A percentile compares a stretch with the other conserved stretches of the same genome.
These are phyloP conservation scores for Himalopsyche japonica DNA, from an alignment of 2,888 invertebrate species.

Conservation along the genomic window DNA sequence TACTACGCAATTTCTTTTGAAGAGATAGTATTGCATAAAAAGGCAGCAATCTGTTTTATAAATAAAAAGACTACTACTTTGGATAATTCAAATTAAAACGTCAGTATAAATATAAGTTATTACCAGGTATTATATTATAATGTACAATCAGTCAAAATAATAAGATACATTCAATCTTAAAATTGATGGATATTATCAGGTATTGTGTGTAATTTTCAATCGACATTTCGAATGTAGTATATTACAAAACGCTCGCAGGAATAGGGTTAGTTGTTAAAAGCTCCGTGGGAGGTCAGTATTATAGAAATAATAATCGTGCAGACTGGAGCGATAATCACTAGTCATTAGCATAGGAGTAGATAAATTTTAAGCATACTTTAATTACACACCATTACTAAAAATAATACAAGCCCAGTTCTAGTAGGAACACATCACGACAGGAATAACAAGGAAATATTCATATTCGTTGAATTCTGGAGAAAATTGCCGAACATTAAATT, in stretches of 20 bases:
- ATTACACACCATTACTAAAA: background rate
- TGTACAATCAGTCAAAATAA: no score
- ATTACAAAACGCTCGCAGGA: background rate
- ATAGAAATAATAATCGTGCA: background rate
- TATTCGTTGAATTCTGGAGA: no score
- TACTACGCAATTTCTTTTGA: no score
- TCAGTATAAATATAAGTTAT: background rate
- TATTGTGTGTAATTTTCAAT: background rate
- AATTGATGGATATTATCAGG: background rate
- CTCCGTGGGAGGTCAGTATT: conserved; percentile 1
- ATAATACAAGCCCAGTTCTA: background rate
- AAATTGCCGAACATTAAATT: no score
- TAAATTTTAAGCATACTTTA: background rate
- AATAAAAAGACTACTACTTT: no score
- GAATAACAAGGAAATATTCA: no score
- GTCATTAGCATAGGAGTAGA: background rate
- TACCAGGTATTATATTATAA: no score
- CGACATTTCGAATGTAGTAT: background rate
- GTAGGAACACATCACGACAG: no score
- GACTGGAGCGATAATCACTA: background rate
- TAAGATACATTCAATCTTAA: no score
- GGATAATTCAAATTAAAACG: background rate
- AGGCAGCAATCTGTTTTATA: no score
- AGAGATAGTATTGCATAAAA: no score
- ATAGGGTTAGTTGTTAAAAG: background rate